Evolutionary conservation across 2,888 invertebrate genomes (phyloP).

Genomic region (Creontiades dilutus): DNA sequence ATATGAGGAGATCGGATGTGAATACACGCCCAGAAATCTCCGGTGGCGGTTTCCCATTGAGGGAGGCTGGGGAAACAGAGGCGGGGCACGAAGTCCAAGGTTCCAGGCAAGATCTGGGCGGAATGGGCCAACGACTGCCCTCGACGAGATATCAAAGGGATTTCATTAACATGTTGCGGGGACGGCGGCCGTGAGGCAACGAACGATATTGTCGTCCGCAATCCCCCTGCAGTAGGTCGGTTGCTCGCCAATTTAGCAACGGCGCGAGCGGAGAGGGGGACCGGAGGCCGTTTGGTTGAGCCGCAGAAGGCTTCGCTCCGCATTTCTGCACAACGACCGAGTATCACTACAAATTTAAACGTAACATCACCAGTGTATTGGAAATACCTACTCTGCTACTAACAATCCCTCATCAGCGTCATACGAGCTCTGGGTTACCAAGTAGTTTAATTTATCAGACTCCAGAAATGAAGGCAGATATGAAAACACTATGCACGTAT

Average conservation of each 20-base stretch:
- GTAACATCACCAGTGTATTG: too few species aligned
- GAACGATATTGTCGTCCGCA: slow-evolving; percentile 18
- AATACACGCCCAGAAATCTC: slow-evolving; percentile 27
- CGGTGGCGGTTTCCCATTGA: slow-evolving; percentile 14
- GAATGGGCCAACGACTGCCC: slow-evolving; percentile 27
- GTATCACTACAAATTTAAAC: too few species aligned
- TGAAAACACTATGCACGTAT: too few species aligned
- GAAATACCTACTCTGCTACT: too few species aligned
- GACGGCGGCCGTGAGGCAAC: slow-evolving; percentile 14
- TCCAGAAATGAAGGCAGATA: too few species aligned
- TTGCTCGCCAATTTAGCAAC: background rate
- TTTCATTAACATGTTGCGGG: slow-evolving; percentile 61
- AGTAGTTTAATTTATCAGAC: too few species aligned
- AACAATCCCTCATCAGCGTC: too few species aligned
- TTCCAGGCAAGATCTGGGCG: slow-evolving; percentile 40
- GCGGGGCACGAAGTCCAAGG: background rate
- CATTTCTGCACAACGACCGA: background rate
- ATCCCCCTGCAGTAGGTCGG: background rate
- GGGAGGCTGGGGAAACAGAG: slow-evolving; percentile 20
- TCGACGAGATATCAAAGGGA: slow-evolving; percentile 57
- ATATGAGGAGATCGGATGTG: background rate
- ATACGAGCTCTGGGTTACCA: too few species aligned
- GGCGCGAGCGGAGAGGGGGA: background rate
- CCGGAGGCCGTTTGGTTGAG: background rate
- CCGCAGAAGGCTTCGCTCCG: background rate